A percentile compares a stretch with the other conserved stretches of the same genome.
Conservation (phyloP, 2,888 invertebrate species). For the Drosophila aldrichi region DNA sequence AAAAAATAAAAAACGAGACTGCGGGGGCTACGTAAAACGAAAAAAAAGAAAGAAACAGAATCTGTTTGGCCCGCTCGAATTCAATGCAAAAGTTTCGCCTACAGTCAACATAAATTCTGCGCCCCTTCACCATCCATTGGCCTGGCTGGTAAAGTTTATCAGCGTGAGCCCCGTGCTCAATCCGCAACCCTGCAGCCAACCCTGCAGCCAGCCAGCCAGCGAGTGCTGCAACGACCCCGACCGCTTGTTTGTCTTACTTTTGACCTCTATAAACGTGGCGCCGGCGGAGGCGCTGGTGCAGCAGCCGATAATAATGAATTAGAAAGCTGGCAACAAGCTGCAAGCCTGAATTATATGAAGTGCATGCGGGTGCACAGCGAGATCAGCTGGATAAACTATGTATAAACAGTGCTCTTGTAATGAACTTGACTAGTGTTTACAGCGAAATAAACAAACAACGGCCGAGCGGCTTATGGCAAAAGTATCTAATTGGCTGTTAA, state of each 20-base stretch:
- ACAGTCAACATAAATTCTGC: constrained; percentile 76
- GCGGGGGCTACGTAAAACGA: neutral
- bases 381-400: constrained; percentile 44
- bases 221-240: constrained; percentile 27
- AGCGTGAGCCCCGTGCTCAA: constrained; percentile 35
- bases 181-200: constrained; percentile 7
- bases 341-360: constrained; percentile 20
- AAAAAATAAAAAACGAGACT: constrained; percentile 31
- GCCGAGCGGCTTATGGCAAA: neutral
- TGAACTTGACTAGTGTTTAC: constrained; percentile 33
- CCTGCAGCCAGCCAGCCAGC: neutral
- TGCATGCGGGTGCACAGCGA: constrained; percentile 18
- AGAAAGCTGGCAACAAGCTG: constrained; percentile 33
- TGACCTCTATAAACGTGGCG: constrained; percentile 73
- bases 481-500: neutral
- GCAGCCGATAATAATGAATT: constrained; percentile 76
- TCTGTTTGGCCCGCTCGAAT: constrained; percentile 80
- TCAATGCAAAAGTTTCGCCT: constrained; percentile 79
- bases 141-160: constrained; percentile 71
- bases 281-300: constrained; percentile 35
- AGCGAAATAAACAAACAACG: neutral
- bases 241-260: constrained; percentile 80
- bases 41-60: constrained; percentile 49
- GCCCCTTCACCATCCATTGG: constrained; percentile 34
- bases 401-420: constrained; percentile 26